Evolutionary conservation across 2,888 invertebrate species (phyloP).

Genomic region (Lycia hirtaria): DNA sequence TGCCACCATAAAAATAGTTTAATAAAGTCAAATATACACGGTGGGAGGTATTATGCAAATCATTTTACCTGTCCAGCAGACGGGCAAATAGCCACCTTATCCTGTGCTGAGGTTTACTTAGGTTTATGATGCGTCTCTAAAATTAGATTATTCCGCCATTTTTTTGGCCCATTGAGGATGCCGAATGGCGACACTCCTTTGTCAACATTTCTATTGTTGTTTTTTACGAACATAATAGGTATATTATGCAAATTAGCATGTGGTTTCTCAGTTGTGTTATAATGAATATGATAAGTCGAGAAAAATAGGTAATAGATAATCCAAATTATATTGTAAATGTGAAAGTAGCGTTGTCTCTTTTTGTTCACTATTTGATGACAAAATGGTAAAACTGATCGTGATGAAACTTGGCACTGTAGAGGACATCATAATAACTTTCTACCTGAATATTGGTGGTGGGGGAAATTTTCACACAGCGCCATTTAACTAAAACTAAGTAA

Average conservation of each 20-base stretch:
- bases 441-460: no score
- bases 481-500: no score
- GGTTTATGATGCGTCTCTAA: conserved; percentile 81
- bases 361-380: no score
- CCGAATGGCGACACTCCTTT: conserved; percentile 63
- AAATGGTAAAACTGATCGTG: no score
- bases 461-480: no score
- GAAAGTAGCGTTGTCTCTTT: no score
- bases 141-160: conserved; percentile 67
- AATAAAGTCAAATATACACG: conserved; percentile 59
- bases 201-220: conserved; percentile 46
- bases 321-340: no score
- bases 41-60: conserved; percentile 85
- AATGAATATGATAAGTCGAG: conserved; percentile 30
- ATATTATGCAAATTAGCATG: conserved; percentile 32
- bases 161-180: conserved; percentile 55
- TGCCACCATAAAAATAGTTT: conserved; percentile 50
- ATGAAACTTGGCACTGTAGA: no score
- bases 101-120: conserved; percentile 73
- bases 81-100: conserved; percentile 74
- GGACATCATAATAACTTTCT: no score
- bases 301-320: conserved; percentile 24
- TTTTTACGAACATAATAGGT: conserved; percentile 26
- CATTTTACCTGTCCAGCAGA: conserved; percentile 75
- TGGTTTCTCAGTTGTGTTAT: conserved; percentile 40